These are phyloP conservation scores for Peromyscus nudipes DNA, from an alignment of 2,797 vertebrate species.

Conservation along the genomic window DNA sequence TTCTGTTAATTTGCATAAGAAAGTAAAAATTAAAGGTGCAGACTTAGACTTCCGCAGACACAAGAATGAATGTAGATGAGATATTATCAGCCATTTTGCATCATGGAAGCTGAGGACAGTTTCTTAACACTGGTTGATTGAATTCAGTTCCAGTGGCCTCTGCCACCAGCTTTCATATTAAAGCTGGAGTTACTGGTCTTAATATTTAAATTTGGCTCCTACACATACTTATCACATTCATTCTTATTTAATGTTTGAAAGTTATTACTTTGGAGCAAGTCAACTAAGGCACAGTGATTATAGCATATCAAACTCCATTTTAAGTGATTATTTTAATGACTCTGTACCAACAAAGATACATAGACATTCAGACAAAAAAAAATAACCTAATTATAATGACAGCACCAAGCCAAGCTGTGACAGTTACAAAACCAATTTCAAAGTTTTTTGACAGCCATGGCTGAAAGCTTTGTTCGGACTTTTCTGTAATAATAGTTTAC, in stretches of 20 bases:
- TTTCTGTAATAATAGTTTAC: slow-evolving; percentile 78
- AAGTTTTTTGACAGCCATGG: slow-evolving; percentile 74
- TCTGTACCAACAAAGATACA: not conserved
- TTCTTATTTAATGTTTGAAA: slow-evolving; percentile 74
- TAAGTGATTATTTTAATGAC: slow-evolving; percentile 77
- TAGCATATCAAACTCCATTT: slow-evolving; percentile 76
- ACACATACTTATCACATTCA: slow-evolving; percentile 60
- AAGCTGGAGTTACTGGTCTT: slow-evolving; percentile 51
- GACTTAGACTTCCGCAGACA: not conserved
- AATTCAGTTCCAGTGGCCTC: not conserved
- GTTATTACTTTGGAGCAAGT: slow-evolving; percentile 72
- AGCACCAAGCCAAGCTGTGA: slow-evolving; percentile 64
- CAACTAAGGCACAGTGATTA: slow-evolving; percentile 72
- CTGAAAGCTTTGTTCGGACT: slow-evolving; percentile 79
- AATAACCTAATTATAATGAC: slow-evolving; percentile 69
- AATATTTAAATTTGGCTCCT: slow-evolving; percentile 69
- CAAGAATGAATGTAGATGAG: not conserved
- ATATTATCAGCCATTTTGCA: not conserved
- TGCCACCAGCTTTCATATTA: not conserved
- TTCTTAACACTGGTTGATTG: not conserved
- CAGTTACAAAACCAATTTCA: slow-evolving; percentile 69
- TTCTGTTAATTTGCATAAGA: slow-evolving; percentile 24
- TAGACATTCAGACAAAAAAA: slow-evolving; percentile 75
- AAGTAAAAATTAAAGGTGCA: not conserved
- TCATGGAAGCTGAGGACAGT: not conserved